phyloP scores from a whole-genome alignment of 2,888 invertebrate species.

The Chloromyia formosa region DNA sequence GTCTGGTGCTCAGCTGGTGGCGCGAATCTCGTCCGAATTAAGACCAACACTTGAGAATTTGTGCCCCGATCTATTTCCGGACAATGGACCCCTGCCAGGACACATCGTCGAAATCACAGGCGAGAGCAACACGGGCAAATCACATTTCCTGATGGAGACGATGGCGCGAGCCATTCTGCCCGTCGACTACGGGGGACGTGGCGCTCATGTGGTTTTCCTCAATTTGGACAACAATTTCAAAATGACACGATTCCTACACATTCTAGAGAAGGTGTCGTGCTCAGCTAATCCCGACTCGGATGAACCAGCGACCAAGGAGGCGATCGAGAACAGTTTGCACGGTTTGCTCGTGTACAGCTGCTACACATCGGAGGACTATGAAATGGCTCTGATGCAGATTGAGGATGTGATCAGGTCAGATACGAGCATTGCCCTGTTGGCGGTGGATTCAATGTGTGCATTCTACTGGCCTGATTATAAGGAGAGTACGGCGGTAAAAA shows the following conservation, averaged over 20 bases:
- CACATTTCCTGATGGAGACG: constrained; percentile 64
- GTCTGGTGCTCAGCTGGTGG: constrained; percentile 44
- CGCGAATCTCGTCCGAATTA: constrained; percentile 38
- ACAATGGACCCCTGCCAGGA: constrained; percentile 58
- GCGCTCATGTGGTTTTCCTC: constrained; percentile 64
- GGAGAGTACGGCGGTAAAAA: constrained; percentile 50
- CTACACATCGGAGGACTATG: constrained; percentile 54
- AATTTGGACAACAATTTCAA: constrained; percentile 66
- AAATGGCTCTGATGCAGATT: constrained; percentile 54
- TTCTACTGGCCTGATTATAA: constrained; percentile 64
- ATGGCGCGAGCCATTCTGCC: constrained; percentile 65
- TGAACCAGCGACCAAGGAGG: constrained; percentile 42
- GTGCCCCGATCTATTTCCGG: constrained; percentile 49
- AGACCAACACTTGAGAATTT: constrained; percentile 36
- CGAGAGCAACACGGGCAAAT: constrained; percentile 64
- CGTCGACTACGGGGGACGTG: constrained; percentile 60
- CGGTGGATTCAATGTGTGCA: constrained; percentile 66
- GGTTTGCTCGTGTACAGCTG: constrained; percentile 53
- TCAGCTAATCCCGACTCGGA: neutral
- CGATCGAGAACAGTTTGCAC: constrained; percentile 51
- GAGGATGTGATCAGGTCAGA: constrained; percentile 62
- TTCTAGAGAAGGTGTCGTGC: constrained; percentile 58
- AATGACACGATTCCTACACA: constrained; percentile 56
- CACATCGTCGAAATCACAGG: constrained; percentile 67
- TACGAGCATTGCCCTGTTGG: constrained; percentile 62